phyloP scores from a whole-genome alignment of 2,113 vertebrate genomes.

The Brachionichthys hirsutus region DNA sequence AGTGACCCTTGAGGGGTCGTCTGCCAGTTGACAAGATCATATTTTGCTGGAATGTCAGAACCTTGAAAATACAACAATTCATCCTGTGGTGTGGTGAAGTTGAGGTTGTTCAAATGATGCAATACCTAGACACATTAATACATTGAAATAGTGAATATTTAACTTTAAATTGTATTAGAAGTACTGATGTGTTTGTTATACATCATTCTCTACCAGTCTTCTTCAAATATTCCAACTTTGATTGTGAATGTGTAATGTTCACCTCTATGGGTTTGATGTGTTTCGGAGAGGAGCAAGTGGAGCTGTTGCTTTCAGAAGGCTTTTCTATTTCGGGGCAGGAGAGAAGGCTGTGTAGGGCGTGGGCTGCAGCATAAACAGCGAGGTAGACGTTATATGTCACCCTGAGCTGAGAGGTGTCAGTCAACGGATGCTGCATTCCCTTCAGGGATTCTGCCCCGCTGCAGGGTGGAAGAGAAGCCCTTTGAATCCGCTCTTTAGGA shows the following conservation, averaged over 20 bases:
- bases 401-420: slow-evolving; percentile 72
- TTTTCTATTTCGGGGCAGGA: slow-evolving; percentile 51
- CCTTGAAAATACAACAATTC: slow-evolving; percentile 72
- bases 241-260: neutral
- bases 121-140: neutral
- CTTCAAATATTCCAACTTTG: neutral
- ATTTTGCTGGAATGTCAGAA: slow-evolving; percentile 65
- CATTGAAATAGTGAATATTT: no score
- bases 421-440: slow-evolving; percentile 63
- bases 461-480: slow-evolving; percentile 56
- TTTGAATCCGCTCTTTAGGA: neutral
- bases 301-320: slow-evolving; percentile 28
- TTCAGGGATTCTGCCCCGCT: slow-evolving; percentile 73
- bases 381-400: slow-evolving; percentile 78
- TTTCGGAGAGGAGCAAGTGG: slow-evolving; percentile 53
- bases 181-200: no score
- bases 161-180: no score
- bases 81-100: slow-evolving; percentile 71
- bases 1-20: slow-evolving; percentile 42
- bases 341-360: slow-evolving; percentile 75
- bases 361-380: slow-evolving; percentile 77
- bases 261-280: slow-evolving; percentile 68
- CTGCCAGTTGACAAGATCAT: slow-evolving; percentile 79
- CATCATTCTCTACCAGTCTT: no score
- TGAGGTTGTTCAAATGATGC: slow-evolving; percentile 45